phyloP scores from a whole-genome alignment of 1,140 invertebrate genomes.

The Stegodyphus dumicola region DNA sequence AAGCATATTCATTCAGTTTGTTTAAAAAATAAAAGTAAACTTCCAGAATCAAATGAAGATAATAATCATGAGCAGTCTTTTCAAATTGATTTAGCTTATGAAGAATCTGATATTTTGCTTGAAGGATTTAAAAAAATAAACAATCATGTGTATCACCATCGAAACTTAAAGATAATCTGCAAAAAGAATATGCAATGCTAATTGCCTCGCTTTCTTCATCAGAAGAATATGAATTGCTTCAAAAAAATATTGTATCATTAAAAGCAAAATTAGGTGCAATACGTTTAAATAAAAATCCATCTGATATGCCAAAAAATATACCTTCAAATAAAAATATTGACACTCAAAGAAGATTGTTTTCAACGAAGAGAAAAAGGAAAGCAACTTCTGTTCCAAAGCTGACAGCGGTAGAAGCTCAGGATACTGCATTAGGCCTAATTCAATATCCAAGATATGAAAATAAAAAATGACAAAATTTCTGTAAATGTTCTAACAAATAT shows the following conservation, averaged over 20 bases:
- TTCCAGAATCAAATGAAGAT: neutral
- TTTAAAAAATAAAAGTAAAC: neutral
- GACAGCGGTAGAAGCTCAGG: too few species aligned
- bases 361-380: too few species aligned
- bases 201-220: neutral
- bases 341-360: neutral
- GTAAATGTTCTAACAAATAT: too few species aligned
- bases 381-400: too few species aligned
- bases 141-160: neutral
- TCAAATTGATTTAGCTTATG: neutral
- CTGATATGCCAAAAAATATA: neutral
- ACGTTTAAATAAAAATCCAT: neutral
- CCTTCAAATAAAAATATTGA: neutral
- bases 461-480: too few species aligned
- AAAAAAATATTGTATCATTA: neutral
- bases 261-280: neutral
- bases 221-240: neutral
- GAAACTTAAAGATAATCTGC: neutral
- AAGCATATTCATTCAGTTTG: constrained; percentile 43
- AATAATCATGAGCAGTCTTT: neutral
- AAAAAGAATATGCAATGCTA: neutral
- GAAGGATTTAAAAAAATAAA: neutral
- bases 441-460: too few species aligned
- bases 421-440: too few species aligned
- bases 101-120: neutral